Conservation (phyloP, 2,888 invertebrate species). For the Eupithecia dodoneata region DNA sequence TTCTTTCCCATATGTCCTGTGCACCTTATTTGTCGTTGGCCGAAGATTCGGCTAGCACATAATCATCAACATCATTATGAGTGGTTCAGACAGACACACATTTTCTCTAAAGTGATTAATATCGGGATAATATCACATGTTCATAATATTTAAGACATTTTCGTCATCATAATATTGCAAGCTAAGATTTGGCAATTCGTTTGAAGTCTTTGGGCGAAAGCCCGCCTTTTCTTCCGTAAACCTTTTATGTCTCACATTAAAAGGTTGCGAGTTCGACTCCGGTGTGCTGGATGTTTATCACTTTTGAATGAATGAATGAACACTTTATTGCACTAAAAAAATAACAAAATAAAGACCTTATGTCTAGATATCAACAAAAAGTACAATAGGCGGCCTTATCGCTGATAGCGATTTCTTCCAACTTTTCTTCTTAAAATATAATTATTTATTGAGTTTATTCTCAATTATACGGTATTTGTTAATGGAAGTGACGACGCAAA, state of each 20-base stretch:
- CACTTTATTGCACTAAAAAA: no score
- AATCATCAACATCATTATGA: no score
- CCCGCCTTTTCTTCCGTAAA: neutral
- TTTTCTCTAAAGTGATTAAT: neutral
- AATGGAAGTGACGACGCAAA: neutral
- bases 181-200: neutral
- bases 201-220: neutral
- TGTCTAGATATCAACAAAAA: no score
- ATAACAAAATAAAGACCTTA: no score
- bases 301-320: no score
- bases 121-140: no score
- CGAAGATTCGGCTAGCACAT: no score
- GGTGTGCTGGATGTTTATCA: neutral
- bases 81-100: neutral
- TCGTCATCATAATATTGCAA: neutral
- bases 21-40: no score
- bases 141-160: neutral
- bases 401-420: no score
- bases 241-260: no score
- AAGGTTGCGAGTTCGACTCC: neutral
- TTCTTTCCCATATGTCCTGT: neutral
- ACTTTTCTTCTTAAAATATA: neutral
- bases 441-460: neutral
- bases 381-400: no score
- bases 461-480: neutral